A percentile compares a stretch with the other conserved stretches of the same genome.
Evolutionary conservation across 2,888 invertebrate species (phyloP).

Genomic region (Elysia crispata): DNA sequence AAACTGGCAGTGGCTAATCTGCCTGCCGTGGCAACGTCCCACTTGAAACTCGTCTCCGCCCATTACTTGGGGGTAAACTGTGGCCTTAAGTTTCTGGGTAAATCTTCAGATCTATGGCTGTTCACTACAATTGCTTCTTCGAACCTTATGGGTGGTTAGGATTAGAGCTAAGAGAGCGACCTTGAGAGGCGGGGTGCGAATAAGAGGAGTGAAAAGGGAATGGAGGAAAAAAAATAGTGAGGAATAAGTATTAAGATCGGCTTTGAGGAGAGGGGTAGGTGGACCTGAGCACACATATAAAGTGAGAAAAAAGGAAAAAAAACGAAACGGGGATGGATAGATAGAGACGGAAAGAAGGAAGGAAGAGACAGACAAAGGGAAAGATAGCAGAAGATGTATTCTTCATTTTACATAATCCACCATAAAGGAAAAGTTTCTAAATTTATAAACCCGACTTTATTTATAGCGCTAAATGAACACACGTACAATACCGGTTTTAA

Average conservation of each 20-base stretch:
- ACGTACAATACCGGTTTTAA: no score
- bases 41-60: constrained; percentile 3
- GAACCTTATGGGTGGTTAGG: no score
- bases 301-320: not conserved
- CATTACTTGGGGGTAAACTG: no score
- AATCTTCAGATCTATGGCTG: not conserved
- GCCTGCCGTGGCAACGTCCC: not conserved
- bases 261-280: not conserved
- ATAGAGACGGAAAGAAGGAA: not conserved
- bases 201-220: not conserved
- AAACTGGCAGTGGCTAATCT: not conserved
- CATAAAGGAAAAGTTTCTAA: no score
- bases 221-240: not conserved
- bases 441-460: no score
- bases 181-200: not conserved
- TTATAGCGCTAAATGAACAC: no score
- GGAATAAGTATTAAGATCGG: not conserved
- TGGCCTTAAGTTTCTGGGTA: no score
- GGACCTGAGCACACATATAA: not conserved
- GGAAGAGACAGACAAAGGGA: no score
- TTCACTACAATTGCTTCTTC: no score
- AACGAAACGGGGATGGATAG: not conserved
- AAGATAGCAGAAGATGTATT: no score
- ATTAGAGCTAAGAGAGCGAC: not conserved
- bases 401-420: no score